Conservation (phyloP, 2,113 vertebrate species). For the Entomyzon cyanotis region DNA sequence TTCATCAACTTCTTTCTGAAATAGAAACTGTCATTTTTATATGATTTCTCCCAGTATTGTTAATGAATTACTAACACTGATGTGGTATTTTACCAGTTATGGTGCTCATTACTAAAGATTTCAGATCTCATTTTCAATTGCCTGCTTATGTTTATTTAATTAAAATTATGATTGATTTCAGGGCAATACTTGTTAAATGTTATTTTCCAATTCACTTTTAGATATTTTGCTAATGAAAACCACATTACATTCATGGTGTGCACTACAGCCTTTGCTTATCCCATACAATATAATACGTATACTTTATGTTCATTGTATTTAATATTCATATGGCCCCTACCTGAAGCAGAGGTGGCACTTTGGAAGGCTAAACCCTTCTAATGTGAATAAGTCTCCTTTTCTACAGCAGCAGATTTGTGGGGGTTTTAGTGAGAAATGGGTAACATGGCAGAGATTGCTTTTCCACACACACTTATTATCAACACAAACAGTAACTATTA, state of each 20-base stretch:
- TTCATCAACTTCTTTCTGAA: constrained; percentile 43
- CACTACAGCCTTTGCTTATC: background rate
- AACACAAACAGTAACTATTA: background rate
- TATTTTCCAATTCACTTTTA: constrained; percentile 43
- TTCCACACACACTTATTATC: background rate
- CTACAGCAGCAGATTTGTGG: background rate
- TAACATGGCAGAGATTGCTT: background rate
- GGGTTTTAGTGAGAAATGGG: background rate
- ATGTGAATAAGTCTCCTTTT: background rate
- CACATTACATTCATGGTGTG: background rate
- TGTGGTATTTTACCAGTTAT: background rate
- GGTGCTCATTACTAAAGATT: constrained; percentile 44
- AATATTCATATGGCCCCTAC: background rate
- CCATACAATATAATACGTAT: background rate
- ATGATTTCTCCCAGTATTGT: constrained; percentile 44
- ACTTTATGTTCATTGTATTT: background rate
- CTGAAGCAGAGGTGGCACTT: background rate
- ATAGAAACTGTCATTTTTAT: constrained; percentile 33
- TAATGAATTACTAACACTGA: constrained; percentile 38
- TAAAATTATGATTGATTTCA: constrained; percentile 39
- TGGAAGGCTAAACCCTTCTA: background rate
- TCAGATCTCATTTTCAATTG: constrained; percentile 15
- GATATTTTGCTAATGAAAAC: background rate
- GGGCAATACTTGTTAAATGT: constrained; percentile 2
- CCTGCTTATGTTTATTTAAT: constrained; percentile 34